Percentiles rank a stretch among this genome's conserved stretches.
Conservation (phyloP, 2,888 invertebrate species). For the Metacarcinus magister region DNA sequence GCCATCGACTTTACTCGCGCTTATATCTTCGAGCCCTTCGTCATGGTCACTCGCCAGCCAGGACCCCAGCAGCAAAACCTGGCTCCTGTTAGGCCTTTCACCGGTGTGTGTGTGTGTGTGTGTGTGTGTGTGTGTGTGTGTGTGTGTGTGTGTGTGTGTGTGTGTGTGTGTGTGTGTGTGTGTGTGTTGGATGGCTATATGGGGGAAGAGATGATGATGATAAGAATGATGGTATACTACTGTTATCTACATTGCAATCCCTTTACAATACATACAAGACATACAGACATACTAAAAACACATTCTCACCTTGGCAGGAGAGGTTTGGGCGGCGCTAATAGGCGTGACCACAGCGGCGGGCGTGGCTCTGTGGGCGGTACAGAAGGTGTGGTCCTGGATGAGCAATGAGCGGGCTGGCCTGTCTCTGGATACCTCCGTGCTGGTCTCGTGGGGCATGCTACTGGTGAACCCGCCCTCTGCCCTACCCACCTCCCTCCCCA, state of each 20-base stretch:
- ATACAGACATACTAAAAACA: not conserved
- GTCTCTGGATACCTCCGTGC: not conserved
- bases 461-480: not conserved
- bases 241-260: too few relatives aligned
- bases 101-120: slow-evolving; percentile 38
- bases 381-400: slow-evolving; percentile 47
- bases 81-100: slow-evolving; percentile 58
- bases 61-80: slow-evolving; percentile 64
- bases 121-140: too few relatives aligned
- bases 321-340: not conserved
- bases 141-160: not conserved
- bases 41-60: slow-evolving; percentile 64
- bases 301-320: not conserved
- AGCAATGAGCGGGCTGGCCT: not conserved
- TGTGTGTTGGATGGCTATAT: too few relatives aligned
- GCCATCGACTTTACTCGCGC: slow-evolving; percentile 69
- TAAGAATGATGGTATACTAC: too few relatives aligned
- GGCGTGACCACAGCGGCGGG: slow-evolving; percentile 12
- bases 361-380: not conserved
- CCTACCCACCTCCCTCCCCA: not conserved
- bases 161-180: not conserved
- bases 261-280: not conserved
- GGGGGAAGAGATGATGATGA: not conserved
- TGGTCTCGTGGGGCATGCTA: not conserved
- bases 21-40: slow-evolving; percentile 70